These are phyloP conservation scores for Ridgeia piscesae DNA, from an alignment of 1,140 invertebrate genomes.

Conservation along the genomic window DNA sequence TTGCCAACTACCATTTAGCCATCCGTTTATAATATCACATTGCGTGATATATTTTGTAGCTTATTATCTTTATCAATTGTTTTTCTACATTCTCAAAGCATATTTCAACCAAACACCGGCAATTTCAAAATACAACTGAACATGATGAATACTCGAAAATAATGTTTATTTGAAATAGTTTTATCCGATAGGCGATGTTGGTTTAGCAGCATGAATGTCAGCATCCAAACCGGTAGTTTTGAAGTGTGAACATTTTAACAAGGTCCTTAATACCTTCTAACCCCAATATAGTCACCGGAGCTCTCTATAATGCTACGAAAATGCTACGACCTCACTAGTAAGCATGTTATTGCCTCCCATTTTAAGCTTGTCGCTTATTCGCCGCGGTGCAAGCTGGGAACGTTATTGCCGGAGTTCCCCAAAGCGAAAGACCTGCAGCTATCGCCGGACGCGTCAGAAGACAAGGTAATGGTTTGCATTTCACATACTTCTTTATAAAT, in stretches of 20 bases:
- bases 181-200: too few relatives aligned
- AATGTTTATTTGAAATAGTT: too few relatives aligned
- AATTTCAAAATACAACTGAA: too few relatives aligned
- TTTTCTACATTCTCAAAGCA: not conserved
- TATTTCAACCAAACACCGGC: not conserved
- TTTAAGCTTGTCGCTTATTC: constrained; percentile 48
- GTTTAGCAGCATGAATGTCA: too few relatives aligned
- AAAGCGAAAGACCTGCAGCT: constrained; percentile 59
- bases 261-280: too few relatives aligned
- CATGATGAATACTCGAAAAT: too few relatives aligned
- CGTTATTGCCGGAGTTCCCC: constrained; percentile 62
- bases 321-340: too few relatives aligned
- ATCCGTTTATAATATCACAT: not conserved
- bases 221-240: not conserved
- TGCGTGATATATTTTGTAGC: not conserved
- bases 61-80: constrained; percentile 16
- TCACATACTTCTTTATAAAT: too few relatives aligned
- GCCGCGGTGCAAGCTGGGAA: constrained; percentile 55
- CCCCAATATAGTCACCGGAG: too few relatives aligned
- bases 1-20: not conserved
- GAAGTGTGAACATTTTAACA: too few relatives aligned
- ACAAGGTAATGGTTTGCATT: constrained; percentile 48
- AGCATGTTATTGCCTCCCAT: not conserved
- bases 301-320: too few relatives aligned
- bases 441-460: constrained; percentile 54